These are phyloP conservation scores for Microctonus hyperodae DNA, from an alignment of 2,888 invertebrate genomes.

Conservation along the genomic window DNA sequence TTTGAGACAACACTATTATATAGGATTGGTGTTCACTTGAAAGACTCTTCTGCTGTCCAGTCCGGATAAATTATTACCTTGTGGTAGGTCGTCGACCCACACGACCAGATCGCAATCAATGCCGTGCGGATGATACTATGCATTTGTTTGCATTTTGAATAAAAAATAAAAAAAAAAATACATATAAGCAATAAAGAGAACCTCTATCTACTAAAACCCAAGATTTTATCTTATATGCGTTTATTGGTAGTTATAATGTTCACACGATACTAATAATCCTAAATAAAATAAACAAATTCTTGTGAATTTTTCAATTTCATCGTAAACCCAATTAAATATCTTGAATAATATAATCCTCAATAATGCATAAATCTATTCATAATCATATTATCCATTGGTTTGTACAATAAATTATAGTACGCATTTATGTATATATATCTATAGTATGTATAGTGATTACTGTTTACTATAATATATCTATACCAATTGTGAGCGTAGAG, in stretches of 20 bases:
- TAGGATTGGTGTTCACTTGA: conserved; percentile 2
- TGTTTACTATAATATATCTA: background rate
- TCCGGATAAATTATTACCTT: conserved; percentile 31
- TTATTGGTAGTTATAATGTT: background rate
- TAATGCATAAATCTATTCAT: no score
- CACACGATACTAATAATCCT: background rate
- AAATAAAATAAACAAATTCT: background rate
- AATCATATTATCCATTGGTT: background rate
- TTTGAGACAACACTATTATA: background rate
- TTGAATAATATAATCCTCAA: background rate
- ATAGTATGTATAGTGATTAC: background rate
- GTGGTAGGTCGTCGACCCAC: conserved; percentile 38
- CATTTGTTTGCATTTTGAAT: conserved; percentile 11
- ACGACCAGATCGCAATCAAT: conserved; percentile 38
- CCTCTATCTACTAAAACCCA: background rate
- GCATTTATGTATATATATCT: background rate
- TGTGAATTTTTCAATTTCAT: background rate
- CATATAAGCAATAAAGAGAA: background rate
- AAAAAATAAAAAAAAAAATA: background rate
- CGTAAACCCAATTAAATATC: no score
- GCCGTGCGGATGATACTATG: conserved; percentile 32
- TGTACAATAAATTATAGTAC: conserved; percentile 2
- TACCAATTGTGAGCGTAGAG: background rate
- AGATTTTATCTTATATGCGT: background rate
- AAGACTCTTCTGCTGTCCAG: conserved; percentile 27